These are phyloP conservation scores for Tethya wilhelma DNA, from an alignment of 37 sponge, comb jelly and placozoan species.

Conservation along the genomic window DNA sequence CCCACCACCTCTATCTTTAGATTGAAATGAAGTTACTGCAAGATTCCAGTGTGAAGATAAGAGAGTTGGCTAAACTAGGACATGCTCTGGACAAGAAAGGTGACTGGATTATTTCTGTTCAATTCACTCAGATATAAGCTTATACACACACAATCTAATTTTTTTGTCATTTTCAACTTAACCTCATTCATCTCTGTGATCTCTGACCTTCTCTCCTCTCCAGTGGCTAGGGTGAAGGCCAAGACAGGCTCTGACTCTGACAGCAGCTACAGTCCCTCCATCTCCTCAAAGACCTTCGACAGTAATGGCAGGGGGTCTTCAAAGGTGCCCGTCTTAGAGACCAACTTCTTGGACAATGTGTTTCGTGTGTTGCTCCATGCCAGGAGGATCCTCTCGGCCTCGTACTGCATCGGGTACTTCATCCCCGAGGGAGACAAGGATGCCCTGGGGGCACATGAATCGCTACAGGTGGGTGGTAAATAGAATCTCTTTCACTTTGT, in stretches of 20 bases:
- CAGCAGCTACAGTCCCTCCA: background rate
- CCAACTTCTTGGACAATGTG: constrained; percentile 61
- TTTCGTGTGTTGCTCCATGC: constrained; percentile 53
- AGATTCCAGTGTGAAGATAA: constrained; percentile 29
- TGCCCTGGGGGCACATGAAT: constrained; percentile 36
- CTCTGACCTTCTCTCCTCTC: background rate
- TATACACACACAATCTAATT: background rate
- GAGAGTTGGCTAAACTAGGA: constrained; percentile 34
- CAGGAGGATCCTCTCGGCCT: constrained; percentile 67
- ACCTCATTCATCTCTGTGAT: background rate
- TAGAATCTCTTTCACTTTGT: too few species aligned
- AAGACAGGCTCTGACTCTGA: background rate
- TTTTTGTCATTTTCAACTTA: background rate
- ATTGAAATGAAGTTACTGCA: constrained; percentile 57
- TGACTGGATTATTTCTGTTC: too few species aligned
- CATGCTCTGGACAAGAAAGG: constrained; percentile 60
- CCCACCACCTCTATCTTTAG: constrained; percentile 24
- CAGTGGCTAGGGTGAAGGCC: constrained; percentile 1
- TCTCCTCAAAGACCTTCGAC: too few species aligned
- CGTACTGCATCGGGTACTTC: constrained; percentile 75
- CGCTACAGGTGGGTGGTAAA: constrained; percentile 56
- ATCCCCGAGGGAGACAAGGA: constrained; percentile 27
- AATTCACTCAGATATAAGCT: background rate
- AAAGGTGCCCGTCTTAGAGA: too few species aligned
- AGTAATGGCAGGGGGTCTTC: background rate